Base-by-base conservation (phyloP, 2,888 invertebrate species). In the Drosophila conformis region DNA sequence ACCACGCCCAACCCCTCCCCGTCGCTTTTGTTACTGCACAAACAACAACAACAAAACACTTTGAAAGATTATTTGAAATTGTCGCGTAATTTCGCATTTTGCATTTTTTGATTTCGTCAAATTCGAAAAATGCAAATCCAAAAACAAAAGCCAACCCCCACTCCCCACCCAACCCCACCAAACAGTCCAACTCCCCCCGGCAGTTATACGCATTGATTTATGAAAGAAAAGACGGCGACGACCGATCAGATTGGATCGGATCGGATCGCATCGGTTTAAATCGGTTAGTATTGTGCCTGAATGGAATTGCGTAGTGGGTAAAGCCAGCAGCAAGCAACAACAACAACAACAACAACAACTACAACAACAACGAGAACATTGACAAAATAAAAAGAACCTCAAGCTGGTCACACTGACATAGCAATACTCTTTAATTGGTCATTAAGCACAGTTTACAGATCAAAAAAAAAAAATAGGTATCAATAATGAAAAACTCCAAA, bases 121-220 rank as follows among this genome's bases (percentile, higher is more conserved):
- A 48, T 59, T 29, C 49, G 21, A 15, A 56, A 70, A 58, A 61
- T 64, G 60, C 51, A 63, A 69, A 70, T 78, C 69, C 66, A 69
- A 78, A 73, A 73, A 69, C 74, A 78, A 76, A 65, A 40, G 11
- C 36, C 15, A n/a, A 36, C 21, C 21, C 21, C 21, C 29, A 38
- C 29, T 31, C 35, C 42, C 33, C 36, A 27, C 15, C 29, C 29
- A 13, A 3, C n/a, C 11, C 31, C 56, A 35, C 53, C 33, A 21
- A 8, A 27, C 46, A 2, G 8, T 8, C 29, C 25, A 29, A 46
- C 18, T 33, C 21, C 49, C 42, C 18, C 36, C 68, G 65, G 61
- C 71, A 69, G 57, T 84, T 76, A 72, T 69, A 69, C 68, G 73
- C 60, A 60, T 69, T 87, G 83, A 83, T 83, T 83, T 83, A 87